Conservation (phyloP, 2,888 invertebrate genomes). For the Pristionchus japonicus region DNA sequence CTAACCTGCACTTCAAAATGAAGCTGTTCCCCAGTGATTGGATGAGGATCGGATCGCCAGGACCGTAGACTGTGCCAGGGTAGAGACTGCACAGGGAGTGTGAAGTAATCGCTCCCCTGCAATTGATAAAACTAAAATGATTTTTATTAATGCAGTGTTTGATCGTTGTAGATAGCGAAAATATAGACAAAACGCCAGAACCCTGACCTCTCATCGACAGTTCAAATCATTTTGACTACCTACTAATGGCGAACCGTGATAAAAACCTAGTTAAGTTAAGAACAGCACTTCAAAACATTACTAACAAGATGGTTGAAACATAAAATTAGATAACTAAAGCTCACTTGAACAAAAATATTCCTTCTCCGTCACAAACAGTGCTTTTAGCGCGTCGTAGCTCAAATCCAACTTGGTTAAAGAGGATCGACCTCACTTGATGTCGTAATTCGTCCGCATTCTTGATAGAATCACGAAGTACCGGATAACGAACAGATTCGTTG, state of each 20-base stretch:
- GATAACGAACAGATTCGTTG: not conserved
- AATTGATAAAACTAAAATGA: not conserved
- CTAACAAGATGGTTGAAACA: too few species aligned
- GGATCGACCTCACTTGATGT: not conserved
- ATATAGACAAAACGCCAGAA: too few species aligned
- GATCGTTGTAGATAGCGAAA: too few species aligned
- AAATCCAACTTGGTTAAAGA: not conserved
- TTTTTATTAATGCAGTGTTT: not conserved
- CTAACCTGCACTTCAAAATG: conserved; percentile 32
- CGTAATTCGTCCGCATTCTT: not conserved
- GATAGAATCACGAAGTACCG: not conserved
- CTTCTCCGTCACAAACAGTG: conserved; percentile 27
- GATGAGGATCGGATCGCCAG: conserved; percentile 42
- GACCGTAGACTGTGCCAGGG: conserved; percentile 37
- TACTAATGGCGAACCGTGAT: too few species aligned
- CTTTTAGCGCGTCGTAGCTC: not conserved
- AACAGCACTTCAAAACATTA: too few species aligned
- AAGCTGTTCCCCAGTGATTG: conserved; percentile 41
- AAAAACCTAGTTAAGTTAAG: too few species aligned
- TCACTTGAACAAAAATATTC: conserved; percentile 7
- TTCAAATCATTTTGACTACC: too few species aligned
- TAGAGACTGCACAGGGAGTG: conserved; percentile 7
- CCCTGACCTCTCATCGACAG: too few species aligned
- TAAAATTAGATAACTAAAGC: not conserved
- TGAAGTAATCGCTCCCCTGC: not conserved